Evolutionary conservation across 2,113 vertebrate species (phyloP).

Genomic region (Cavia porcellus): DNA sequence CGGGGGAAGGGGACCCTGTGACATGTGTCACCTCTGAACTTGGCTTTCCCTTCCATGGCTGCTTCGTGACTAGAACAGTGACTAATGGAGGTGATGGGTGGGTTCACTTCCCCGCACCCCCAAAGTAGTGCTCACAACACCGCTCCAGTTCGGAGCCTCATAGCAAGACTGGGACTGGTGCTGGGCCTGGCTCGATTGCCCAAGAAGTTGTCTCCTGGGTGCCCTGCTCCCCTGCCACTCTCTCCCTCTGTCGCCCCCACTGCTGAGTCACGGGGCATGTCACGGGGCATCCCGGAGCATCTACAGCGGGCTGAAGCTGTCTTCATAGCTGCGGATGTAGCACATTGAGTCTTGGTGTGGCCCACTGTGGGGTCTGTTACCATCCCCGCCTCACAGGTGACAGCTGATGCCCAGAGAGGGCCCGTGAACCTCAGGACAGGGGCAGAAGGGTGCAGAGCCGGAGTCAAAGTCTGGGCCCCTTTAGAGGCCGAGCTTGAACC

Average conservation of each 20-base stretch:
- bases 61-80: fast-evolving
- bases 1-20: not conserved
- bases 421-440: not conserved
- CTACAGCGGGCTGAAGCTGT: fast-evolving
- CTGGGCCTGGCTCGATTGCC: fast-evolving
- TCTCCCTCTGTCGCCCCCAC: fast-evolving
- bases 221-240: not conserved
- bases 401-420: not conserved
- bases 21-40: not conserved
- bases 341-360: fast-evolving
- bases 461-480: not conserved
- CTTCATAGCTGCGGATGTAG: fast-evolving
- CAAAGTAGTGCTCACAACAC: not conserved
- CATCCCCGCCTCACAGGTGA: not conserved
- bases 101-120: fast-evolving
- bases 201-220: not conserved
- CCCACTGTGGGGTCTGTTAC: fast-evolving
- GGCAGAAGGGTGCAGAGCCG: fast-evolving
- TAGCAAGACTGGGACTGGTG: not conserved
- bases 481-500: too few species aligned
- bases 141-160: fast-evolving
- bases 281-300: too few species aligned
- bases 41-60: not conserved
- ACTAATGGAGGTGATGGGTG: fast-evolving
- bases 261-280: not conserved